Percentiles rank a stretch among this genome's conserved stretches.
phyloP scores from a whole-genome alignment of 2,113 vertebrate genomes.

The Limnothrissa miodon region DNA sequence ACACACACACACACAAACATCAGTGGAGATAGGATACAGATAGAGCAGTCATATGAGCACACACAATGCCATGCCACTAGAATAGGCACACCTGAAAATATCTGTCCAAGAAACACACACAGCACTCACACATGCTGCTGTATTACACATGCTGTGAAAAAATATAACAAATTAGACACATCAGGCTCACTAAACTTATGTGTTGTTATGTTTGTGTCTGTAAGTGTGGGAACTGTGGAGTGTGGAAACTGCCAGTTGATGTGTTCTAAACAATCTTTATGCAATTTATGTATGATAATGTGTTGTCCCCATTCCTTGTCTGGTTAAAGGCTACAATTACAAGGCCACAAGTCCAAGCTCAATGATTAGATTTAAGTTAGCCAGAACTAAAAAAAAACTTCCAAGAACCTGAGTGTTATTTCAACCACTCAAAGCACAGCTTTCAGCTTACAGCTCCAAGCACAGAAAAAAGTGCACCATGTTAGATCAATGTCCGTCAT shows the following conservation, averaged over 20 bases:
- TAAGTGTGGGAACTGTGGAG: too few relatives aligned
- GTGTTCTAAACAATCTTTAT: too few relatives aligned
- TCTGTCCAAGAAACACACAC: background rate
- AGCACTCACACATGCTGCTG: background rate
- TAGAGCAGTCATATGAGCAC: background rate
- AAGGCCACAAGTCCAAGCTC: background rate
- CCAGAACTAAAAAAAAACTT: background rate
- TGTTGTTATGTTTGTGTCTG: too few relatives aligned
- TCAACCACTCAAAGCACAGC: background rate
- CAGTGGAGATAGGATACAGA: background rate
- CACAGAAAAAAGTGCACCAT: background rate
- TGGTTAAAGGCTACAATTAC: background rate
- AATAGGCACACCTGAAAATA: background rate
- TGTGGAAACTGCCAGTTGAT: too few relatives aligned
- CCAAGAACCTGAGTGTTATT: background rate
- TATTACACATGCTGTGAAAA: background rate
- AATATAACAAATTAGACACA: background rate
- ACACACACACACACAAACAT: background rate
- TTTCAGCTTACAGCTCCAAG: background rate
- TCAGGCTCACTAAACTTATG: background rate
- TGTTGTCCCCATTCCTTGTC: background rate
- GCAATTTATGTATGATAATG: too few relatives aligned
- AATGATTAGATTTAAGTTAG: background rate
- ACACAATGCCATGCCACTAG: background rate
- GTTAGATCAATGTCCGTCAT: constrained; percentile 40